phyloP scores from a whole-genome alignment of 2,888 invertebrate genomes.

The Hyalella azteca region DNA sequence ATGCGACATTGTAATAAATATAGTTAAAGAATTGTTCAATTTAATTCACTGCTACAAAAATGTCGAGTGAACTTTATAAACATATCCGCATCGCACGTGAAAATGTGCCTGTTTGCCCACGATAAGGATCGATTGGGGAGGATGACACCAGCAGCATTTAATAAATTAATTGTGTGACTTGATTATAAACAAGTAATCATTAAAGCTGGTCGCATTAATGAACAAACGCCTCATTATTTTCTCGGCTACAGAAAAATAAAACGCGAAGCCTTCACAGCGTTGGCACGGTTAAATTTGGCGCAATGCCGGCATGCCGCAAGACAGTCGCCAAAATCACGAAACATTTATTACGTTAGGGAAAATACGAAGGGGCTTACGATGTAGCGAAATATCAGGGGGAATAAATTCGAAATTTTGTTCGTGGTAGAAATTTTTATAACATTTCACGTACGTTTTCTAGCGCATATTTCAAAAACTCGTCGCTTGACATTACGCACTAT shows the following conservation, averaged over 20 bases:
- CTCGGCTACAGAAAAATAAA: background rate
- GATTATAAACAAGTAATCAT: background rate
- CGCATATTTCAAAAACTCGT: background rate
- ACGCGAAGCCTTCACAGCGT: background rate
- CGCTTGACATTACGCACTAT: background rate
- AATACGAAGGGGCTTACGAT: background rate
- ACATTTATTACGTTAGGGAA: background rate
- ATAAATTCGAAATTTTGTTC: background rate
- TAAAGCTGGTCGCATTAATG: background rate
- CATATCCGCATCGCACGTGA: no score
- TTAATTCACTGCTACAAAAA: no score
- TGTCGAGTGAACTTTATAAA: no score
- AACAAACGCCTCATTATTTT: background rate
- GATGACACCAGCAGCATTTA: background rate
- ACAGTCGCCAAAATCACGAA: background rate
- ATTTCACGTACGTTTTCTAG: background rate
- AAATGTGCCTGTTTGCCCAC: no score
- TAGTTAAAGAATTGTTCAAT: no score
- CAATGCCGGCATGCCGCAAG: background rate
- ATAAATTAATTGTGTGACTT: background rate
- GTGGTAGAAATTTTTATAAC: background rate
- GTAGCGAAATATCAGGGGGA: no score
- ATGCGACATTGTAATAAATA: no score
- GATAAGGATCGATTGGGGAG: no score
- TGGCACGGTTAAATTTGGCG: background rate